Evolutionary conservation across 64 coral and sea anemone species (phyloP).

Genomic region (Acropora tenuis): DNA sequence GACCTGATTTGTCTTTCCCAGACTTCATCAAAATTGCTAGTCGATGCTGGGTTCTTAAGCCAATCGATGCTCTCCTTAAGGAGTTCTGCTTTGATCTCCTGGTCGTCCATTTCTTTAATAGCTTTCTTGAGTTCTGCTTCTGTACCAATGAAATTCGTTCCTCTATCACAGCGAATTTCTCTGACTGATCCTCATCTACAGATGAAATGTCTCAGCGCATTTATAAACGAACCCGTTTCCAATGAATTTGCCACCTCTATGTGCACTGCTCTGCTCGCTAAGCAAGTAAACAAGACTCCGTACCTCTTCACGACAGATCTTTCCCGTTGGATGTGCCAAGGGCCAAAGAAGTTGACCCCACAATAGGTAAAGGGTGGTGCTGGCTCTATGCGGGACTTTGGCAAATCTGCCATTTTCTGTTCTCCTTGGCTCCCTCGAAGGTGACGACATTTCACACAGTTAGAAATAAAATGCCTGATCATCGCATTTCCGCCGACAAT

Average conservation of each 20-base stretch:
- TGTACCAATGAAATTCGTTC: slow-evolving; percentile 33
- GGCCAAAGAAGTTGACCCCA: slow-evolving; percentile 29
- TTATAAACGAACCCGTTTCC: slow-evolving; percentile 37
- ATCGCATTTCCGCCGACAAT: slow-evolving; percentile 30
- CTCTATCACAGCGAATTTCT: slow-evolving; percentile 19
- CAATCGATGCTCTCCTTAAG: slow-evolving; percentile 57
- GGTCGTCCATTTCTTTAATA: slow-evolving; percentile 50
- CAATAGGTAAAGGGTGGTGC: slow-evolving; percentile 59
- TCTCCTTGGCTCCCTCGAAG: slow-evolving; percentile 23
- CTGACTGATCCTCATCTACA: slow-evolving; percentile 7
- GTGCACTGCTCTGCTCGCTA: slow-evolving; percentile 20
- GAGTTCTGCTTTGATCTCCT: slow-evolving; percentile 56
- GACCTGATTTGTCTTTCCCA: slow-evolving; percentile 71
- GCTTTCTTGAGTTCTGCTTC: slow-evolving; percentile 60
- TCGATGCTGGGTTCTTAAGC: slow-evolving; percentile 49
- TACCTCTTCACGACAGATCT: slow-evolving; percentile 58
- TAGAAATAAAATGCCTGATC: slow-evolving; percentile 36
- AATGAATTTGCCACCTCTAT: slow-evolving; percentile 41
- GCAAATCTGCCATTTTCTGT: slow-evolving; percentile 70
- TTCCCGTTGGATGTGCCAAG: slow-evolving; percentile 1
- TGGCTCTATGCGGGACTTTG: slow-evolving; percentile 37
- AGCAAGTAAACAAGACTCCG: neutral
- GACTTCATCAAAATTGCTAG: slow-evolving; percentile 62
- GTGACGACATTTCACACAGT: slow-evolving; percentile 58
- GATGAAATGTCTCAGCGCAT: neutral